Evolutionary conservation across 1,140 invertebrate genomes (phyloP).

Genomic region (Yoshiicerus persimilis): DNA sequence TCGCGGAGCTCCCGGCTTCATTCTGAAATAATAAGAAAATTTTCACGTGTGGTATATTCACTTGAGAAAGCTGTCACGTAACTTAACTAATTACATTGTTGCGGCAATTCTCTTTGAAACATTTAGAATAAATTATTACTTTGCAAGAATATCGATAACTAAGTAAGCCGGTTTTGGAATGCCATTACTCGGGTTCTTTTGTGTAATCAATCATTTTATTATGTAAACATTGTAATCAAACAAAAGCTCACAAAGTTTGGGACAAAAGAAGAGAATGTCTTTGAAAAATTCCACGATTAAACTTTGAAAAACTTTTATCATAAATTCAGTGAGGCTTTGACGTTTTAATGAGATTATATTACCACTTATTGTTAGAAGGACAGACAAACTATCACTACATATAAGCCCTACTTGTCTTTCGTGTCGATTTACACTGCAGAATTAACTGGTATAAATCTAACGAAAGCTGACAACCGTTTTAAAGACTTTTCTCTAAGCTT

Average conservation of each 20-base stretch:
- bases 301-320: background rate
- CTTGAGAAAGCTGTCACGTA: background rate
- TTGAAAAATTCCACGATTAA: background rate
- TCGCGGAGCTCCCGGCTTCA: conserved; percentile 49
- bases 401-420: background rate
- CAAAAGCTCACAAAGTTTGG: background rate
- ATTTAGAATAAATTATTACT: background rate
- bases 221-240: conserved; percentile 4
- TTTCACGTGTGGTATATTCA: background rate
- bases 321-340: background rate
- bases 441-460: background rate
- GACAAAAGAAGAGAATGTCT: background rate
- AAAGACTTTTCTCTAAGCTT: background rate
- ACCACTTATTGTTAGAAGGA: background rate
- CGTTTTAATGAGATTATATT: background rate
- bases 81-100: background rate
- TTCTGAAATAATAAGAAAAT: conserved; percentile 42
- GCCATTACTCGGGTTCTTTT: background rate
- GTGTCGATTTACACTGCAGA: background rate
- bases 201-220: conserved; percentile 11
- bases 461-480: background rate
- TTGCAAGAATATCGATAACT: background rate
- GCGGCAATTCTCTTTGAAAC: background rate
- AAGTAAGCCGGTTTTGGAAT: background rate
- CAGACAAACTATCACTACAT: background rate